Conservation (phyloP, 2,888 invertebrate species). For the Drosophila lacicola region DNA sequence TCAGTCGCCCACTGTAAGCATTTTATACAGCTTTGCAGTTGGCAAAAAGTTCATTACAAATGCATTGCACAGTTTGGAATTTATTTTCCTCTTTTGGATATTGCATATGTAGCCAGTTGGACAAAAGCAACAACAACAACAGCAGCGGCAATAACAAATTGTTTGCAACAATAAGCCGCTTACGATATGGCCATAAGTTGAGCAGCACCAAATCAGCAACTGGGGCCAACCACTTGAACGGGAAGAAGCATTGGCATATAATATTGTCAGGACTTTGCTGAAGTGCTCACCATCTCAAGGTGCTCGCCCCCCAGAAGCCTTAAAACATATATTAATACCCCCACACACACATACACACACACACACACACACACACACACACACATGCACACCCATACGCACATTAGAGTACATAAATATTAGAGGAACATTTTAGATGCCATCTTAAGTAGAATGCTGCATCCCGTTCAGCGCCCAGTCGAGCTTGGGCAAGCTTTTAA, state of each 20-base stretch:
- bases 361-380: constrained; percentile 12
- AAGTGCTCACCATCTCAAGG: constrained; percentile 28
- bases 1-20: no score
- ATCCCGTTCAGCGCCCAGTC: constrained; percentile 3
- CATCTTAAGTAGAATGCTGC: constrained; percentile 27
- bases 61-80: constrained; percentile 23
- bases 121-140: not conserved
- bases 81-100: not conserved
- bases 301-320: not conserved
- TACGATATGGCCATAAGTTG: constrained; percentile 30
- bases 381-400: not conserved
- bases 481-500: constrained; percentile 22
- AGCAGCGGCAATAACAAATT: constrained; percentile 19
- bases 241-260: constrained; percentile 18
- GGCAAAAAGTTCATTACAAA: constrained; percentile 14
- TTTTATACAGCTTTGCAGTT: no score
- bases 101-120: not conserved
- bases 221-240: constrained; percentile 2
- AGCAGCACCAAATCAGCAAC: constrained; percentile 9
- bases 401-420: constrained; percentile 51
- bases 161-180: constrained; percentile 58
- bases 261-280: constrained; percentile 26
- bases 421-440: constrained; percentile 55
- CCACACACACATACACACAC: not conserved
- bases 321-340: not conserved